Evolutionary conservation across 1,140 invertebrate genomes (phyloP).

Genomic region (Cotesia vestalis): DNA sequence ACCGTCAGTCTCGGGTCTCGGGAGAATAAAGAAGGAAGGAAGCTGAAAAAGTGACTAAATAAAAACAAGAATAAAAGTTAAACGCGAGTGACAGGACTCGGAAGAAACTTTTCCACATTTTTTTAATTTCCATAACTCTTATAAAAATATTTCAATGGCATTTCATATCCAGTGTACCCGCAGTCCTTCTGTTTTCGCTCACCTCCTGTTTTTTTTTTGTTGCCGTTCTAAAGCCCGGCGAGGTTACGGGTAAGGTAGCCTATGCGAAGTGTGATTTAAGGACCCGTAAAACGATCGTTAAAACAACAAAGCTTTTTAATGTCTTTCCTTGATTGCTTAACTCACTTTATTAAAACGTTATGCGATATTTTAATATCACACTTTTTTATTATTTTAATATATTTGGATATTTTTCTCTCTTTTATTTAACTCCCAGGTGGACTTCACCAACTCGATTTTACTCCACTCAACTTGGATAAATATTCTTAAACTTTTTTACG

Average conservation of each 20-base stretch:
- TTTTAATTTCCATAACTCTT: slow-evolving; percentile 59
- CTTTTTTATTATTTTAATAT: slow-evolving; percentile 24
- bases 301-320: slow-evolving; percentile 66
- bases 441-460: background rate
- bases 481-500: slow-evolving; percentile 23
- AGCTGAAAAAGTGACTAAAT: slow-evolving; percentile 21
- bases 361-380: slow-evolving; percentile 57
- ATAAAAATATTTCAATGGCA: slow-evolving; percentile 58
- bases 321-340: slow-evolving; percentile 62
- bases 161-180: slow-evolving; percentile 32
- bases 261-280: slow-evolving; percentile 62
- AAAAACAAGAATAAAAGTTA: slow-evolving; percentile 8
- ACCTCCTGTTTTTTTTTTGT: slow-evolving; percentile 18
- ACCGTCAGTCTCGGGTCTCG: background rate
- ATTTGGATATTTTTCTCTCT: slow-evolving; percentile 1
- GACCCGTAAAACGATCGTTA: slow-evolving; percentile 64
- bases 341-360: slow-evolving; percentile 65
- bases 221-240: slow-evolving; percentile 24
- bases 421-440: background rate
- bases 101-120: slow-evolving; percentile 62
- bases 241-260: slow-evolving; percentile 35
- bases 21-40: slow-evolving; percentile 36
- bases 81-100: slow-evolving; percentile 29
- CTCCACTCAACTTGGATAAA: too few species aligned
- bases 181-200: slow-evolving; percentile 6